These are phyloP conservation scores for Poecilia velifera DNA, from an alignment of 2,797 vertebrate species.

Conservation along the genomic window DNA sequence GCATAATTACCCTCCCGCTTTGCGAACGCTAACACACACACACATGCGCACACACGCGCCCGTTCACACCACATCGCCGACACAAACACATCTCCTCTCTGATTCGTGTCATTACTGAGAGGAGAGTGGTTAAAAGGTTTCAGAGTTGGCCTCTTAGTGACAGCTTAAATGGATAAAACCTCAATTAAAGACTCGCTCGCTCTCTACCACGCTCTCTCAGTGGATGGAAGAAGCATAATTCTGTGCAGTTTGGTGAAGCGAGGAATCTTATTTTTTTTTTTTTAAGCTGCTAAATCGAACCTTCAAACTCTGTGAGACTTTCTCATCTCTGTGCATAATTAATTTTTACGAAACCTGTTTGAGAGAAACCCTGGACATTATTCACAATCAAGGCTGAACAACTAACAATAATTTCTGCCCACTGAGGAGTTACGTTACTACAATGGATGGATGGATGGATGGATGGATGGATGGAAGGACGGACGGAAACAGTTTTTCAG, in stretches of 20 bases:
- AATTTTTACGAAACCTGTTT: slow-evolving; percentile 31
- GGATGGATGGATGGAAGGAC: not conserved
- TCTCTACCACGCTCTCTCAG: slow-evolving; percentile 49
- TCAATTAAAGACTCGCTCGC: slow-evolving; percentile 75
- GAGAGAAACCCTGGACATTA: slow-evolving; percentile 11
- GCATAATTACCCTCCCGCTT: slow-evolving; percentile 76
- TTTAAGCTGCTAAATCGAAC: slow-evolving; percentile 31
- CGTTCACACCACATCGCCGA: slow-evolving; percentile 35
- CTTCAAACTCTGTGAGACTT: slow-evolving; percentile 30
- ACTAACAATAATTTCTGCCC: slow-evolving; percentile 33
- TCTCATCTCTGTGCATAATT: slow-evolving; percentile 30
- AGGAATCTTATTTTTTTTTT: slow-evolving; percentile 8
- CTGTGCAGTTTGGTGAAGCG: slow-evolving; percentile 49
- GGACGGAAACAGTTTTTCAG: not conserved
- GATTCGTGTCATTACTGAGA: slow-evolving; percentile 80
- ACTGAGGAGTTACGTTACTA: slow-evolving; percentile 18
- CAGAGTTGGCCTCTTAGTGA: slow-evolving; percentile 78
- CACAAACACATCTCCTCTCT: slow-evolving; percentile 72
- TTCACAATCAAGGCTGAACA: slow-evolving; percentile 33
- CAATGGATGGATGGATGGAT: not conserved
- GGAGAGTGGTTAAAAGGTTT: slow-evolving; percentile 80
- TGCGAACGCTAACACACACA: slow-evolving; percentile 42
- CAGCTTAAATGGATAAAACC: slow-evolving; percentile 83
- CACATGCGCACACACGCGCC: no score
- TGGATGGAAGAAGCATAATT: slow-evolving; percentile 68